A percentile compares a stretch with the other conserved stretches of the same genome.
These are phyloP conservation scores for Caenorhabditis latens DNA, from an alignment of 1,140 invertebrate genomes.

Conservation along the genomic window DNA sequence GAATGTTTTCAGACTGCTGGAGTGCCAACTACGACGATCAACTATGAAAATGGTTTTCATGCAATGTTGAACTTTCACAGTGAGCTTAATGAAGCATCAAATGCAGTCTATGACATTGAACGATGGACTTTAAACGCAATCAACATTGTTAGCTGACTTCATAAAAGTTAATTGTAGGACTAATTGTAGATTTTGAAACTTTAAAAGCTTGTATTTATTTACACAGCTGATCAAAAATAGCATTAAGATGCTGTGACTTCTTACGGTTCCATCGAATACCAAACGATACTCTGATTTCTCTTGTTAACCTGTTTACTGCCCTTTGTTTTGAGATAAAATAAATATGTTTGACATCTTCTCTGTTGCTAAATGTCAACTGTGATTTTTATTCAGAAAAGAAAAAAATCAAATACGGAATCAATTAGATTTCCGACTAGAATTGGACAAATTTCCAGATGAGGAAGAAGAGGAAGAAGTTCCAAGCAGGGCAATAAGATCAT, in stretches of 20 bases:
- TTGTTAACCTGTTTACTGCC: background rate
- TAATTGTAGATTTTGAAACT: too few species aligned
- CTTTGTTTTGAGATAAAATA: background rate
- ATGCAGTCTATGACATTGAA: constrained; percentile 11
- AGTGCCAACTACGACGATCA: constrained; percentile 5
- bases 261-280: background rate
- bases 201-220: background rate
- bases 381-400: constrained; percentile 17
- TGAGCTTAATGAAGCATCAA: constrained; percentile 28
- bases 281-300: background rate
- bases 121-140: constrained; percentile 15
- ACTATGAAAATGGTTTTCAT: constrained; percentile 34
- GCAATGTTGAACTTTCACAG: constrained; percentile 49
- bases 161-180: too few species aligned
- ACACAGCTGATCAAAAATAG: too few species aligned
- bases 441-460: background rate
- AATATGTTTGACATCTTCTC: background rate
- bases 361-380: background rate
- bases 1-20: background rate
- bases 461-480: background rate
- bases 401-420: constrained; percentile 14
- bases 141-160: too few species aligned
- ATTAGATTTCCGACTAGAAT: background rate
- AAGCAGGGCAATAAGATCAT: background rate
- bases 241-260: background rate